A percentile compares a stretch with the other conserved stretches of the same genome.
phyloP scores from a whole-genome alignment of 92 coral and sea anemone species.

The Blastomussa wellsi region DNA sequence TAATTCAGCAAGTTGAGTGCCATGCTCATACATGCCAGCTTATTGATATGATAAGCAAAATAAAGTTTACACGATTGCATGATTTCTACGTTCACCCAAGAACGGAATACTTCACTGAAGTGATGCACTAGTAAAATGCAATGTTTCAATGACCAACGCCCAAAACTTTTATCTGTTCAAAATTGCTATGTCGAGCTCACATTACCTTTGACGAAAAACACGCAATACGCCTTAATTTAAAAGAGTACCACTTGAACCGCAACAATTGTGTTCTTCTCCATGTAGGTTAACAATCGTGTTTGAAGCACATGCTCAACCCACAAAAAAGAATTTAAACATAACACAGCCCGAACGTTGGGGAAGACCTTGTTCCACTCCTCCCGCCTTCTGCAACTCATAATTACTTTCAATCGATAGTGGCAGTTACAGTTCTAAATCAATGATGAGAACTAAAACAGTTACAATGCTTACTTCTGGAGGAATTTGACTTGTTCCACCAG shows the following conservation, averaged over 20 bases:
- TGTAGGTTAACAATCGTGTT: neutral
- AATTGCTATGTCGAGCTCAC: neutral
- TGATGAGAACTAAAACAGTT: neutral
- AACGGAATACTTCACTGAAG: no score
- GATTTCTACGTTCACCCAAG: no score
- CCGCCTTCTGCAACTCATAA: no score
- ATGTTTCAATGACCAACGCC: no score
- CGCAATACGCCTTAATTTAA: neutral
- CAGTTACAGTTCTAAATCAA: no score
- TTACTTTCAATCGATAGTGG: neutral
- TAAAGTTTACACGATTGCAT: no score
- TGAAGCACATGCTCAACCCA: neutral
- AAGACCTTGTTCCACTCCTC: no score
- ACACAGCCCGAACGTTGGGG: neutral
- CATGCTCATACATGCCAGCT: no score
- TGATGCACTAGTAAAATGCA: no score
- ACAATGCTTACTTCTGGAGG: conserved; percentile 22
- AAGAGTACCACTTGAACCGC: neutral
- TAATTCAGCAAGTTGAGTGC: neutral
- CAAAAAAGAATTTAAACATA: no score
- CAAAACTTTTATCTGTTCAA: neutral
- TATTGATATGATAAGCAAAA: no score
- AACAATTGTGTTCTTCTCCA: neutral
- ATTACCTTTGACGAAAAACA: neutral
- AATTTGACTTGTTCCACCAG: conserved; percentile 3